phyloP scores from a whole-genome alignment of 2,888 invertebrate species.

The Byasa hedistus region DNA sequence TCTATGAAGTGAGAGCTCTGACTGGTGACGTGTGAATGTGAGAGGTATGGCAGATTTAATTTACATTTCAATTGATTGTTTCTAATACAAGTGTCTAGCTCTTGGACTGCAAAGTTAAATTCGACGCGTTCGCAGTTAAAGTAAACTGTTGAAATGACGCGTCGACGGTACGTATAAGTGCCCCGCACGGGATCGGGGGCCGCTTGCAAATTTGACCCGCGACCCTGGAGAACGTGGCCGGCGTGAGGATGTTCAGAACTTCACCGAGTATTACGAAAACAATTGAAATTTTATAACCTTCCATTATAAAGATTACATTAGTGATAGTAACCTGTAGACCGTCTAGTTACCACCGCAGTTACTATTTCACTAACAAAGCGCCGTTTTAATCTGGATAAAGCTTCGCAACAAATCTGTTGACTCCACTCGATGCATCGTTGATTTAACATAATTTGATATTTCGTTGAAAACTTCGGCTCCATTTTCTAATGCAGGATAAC shows the following conservation, averaged over 20 bases:
- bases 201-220: conserved; percentile 2
- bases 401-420: not conserved
- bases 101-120: conserved; percentile 22
- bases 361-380: conserved; percentile 29
- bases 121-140: conserved; percentile 5
- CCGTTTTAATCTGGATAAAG: conserved; percentile 6
- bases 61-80: too few relatives aligned
- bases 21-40: too few relatives aligned
- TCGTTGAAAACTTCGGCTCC: not conserved
- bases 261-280: too few relatives aligned
- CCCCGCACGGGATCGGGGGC: not conserved
- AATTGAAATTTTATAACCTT: too few relatives aligned
- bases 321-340: too few relatives aligned
- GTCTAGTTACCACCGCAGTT: too few relatives aligned
- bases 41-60: too few relatives aligned
- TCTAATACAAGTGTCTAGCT: too few relatives aligned
- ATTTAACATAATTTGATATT: not conserved
- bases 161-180: not conserved
- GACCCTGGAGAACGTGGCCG: not conserved
- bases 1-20: too few relatives aligned
- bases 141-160: conserved; percentile 4
- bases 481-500: too few relatives aligned
- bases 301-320: too few relatives aligned
- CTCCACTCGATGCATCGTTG: not conserved
- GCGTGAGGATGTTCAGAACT: too few relatives aligned